phyloP scores from a whole-genome alignment of 2,113 vertebrate species.

The Microcebus jonahi region DNA sequence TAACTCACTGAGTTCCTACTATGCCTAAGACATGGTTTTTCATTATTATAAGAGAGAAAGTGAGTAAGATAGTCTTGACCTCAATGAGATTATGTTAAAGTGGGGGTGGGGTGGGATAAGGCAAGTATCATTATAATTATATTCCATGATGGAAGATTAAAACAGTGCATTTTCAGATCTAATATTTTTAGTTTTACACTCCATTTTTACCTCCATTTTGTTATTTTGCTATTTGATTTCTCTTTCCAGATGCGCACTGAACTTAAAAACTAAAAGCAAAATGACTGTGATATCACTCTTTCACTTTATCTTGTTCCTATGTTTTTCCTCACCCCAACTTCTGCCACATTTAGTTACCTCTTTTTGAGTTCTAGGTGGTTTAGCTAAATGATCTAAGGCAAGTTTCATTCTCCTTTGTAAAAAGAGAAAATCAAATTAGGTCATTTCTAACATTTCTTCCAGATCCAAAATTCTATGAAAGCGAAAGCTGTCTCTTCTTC shows the following conservation, averaged over 20 bases:
- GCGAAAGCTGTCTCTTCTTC: not conserved
- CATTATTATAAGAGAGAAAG: not conserved
- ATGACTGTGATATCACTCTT: not conserved
- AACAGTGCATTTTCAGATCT: not conserved
- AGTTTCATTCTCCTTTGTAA: conserved; percentile 31
- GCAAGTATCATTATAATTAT: not conserved
- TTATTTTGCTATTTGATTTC: conserved; percentile 8
- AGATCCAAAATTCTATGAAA: conserved; percentile 38
- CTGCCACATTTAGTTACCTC: not conserved
- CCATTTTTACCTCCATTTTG: not conserved
- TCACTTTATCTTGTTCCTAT: conserved; percentile 5
- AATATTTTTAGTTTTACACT: not conserved
- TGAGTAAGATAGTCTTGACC: not conserved
- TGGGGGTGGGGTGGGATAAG: not conserved
- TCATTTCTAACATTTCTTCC: conserved; percentile 15
- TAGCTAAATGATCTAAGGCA: not conserved
- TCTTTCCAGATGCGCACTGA: not conserved
- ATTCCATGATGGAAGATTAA: not conserved
- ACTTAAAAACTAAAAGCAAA: not conserved
- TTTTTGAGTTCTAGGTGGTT: conserved; percentile 10
- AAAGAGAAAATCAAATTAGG: conserved; percentile 30
- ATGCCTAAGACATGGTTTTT: conserved; percentile 47
- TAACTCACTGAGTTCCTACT: conserved; percentile 16
- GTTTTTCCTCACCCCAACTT: not conserved
- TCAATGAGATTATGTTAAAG: conserved; percentile 48